A percentile compares a stretch with the other conserved stretches of the same genome.
Conservation (phyloP, 2,888 invertebrate genomes). For the Oxycera nigricornis region DNA sequence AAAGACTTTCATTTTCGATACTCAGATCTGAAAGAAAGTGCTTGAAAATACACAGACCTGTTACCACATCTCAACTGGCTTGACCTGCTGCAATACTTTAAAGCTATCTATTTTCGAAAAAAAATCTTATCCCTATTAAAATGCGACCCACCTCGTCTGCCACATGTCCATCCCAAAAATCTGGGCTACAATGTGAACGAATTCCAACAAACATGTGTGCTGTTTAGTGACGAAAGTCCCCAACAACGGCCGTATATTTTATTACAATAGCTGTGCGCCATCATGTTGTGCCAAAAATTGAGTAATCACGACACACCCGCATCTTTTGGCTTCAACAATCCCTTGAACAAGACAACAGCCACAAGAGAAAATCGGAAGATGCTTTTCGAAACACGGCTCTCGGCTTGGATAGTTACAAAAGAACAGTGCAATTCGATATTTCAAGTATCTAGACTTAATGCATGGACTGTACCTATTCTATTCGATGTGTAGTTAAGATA, state of each 20-base stretch:
- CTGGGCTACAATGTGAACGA: neutral
- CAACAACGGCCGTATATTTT: neutral
- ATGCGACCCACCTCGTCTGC: too few relatives aligned
- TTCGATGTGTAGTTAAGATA: too few relatives aligned
- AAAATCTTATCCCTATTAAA: too few relatives aligned
- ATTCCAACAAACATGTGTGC: neutral
- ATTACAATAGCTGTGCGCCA: neutral
- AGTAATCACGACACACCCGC: constrained; percentile 31
- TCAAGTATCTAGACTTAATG: neutral
- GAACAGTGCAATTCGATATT: constrained; percentile 11
- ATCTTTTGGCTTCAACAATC: neutral
- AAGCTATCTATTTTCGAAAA: too few relatives aligned
- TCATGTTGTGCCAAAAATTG: constrained; percentile 20
- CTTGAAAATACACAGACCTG: too few relatives aligned
- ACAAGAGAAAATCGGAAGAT: neutral
- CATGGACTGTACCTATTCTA: neutral
- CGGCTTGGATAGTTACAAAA: neutral
- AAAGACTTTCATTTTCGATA: neutral
- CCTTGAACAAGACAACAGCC: neutral
- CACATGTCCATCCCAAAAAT: too few relatives aligned
- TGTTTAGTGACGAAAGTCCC: neutral
- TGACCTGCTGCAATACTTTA: too few relatives aligned
- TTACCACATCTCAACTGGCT: too few relatives aligned
- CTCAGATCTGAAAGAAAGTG: neutral
- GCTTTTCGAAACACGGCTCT: neutral